phyloP scores from a whole-genome alignment of 2,797 vertebrate genomes.

The Anabacerthia variegaticeps region DNA sequence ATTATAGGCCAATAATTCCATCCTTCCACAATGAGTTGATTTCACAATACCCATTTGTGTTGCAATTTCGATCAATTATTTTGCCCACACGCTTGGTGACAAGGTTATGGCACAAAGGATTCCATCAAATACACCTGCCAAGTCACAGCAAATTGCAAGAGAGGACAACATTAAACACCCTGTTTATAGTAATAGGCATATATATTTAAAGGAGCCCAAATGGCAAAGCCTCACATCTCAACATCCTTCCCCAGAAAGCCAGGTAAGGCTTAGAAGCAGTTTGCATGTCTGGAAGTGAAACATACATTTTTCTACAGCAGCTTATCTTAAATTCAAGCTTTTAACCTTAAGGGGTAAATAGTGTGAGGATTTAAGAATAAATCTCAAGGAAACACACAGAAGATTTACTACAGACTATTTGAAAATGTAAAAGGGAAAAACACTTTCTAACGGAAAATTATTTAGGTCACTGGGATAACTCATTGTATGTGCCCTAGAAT shows the following conservation, averaged over 20 bases:
- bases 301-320: background rate
- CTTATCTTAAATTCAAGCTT: conserved; percentile 53
- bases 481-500: background rate
- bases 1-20: background rate
- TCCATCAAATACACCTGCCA: background rate
- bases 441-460: background rate
- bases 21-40: background rate
- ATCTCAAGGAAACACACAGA: conserved; percentile 33
- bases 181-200: background rate
- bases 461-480: conserved; percentile 47
- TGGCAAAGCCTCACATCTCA: background rate
- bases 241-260: background rate
- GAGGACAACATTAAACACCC: background rate
- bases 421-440: background rate
- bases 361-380: conserved; percentile 23
- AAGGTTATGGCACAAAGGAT: background rate
- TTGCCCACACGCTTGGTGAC: background rate
- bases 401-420: conserved; percentile 26
- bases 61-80: background rate
- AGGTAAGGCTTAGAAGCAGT: background rate
- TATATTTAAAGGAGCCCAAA: background rate
- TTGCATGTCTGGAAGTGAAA: conserved; percentile 3
- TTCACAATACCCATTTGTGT: background rate
- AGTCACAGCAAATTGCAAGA: background rate
- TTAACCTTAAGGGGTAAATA: conserved; percentile 55